These are phyloP conservation scores for Halocaridina rubra DNA, from an alignment of 2,888 invertebrate species.

Conservation along the genomic window DNA sequence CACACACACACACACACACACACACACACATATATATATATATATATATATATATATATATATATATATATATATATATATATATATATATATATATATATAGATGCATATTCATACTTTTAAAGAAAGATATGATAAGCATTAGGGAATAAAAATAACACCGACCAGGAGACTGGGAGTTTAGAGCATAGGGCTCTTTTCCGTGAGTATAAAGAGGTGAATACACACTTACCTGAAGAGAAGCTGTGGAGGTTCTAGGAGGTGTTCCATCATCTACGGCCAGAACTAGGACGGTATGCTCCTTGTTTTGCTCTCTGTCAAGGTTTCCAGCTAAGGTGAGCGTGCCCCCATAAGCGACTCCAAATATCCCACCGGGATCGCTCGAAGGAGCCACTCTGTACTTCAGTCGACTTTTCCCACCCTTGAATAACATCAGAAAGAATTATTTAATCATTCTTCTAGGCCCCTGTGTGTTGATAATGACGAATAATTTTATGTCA, in stretches of 20 bases:
- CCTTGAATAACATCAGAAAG: slow-evolving; percentile 43
- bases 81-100: background rate
- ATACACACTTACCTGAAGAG: slow-evolving; percentile 46
- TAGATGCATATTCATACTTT: background rate
- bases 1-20: too few relatives aligned
- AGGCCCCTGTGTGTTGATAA: too few relatives aligned
- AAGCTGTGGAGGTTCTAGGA: slow-evolving; percentile 55
- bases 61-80: slow-evolving; percentile 1
- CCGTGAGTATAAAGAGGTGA: too few relatives aligned
- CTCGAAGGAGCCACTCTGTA: slow-evolving; percentile 43
- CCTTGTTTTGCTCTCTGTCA: slow-evolving; percentile 36
- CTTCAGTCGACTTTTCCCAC: slow-evolving; percentile 15
- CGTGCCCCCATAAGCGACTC: slow-evolving; percentile 36
- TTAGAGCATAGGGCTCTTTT: too few relatives aligned
- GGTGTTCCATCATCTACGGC: slow-evolving; percentile 56
- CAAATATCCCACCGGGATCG: slow-evolving; percentile 45
- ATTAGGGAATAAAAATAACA: too few relatives aligned
- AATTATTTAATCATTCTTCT: too few relatives aligned
- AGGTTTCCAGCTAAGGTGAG: slow-evolving; percentile 33
- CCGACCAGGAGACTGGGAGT: too few relatives aligned
- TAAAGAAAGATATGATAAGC: background rate
- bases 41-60: slow-evolving; percentile 22
- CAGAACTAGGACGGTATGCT: slow-evolving; percentile 38
- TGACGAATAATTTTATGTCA: too few relatives aligned
- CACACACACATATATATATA: slow-evolving; percentile 21